Percentiles rank a stretch among this genome's conserved stretches.
Conservation (phyloP, 2,888 invertebrate genomes). For the Papilio elwesi region DNA sequence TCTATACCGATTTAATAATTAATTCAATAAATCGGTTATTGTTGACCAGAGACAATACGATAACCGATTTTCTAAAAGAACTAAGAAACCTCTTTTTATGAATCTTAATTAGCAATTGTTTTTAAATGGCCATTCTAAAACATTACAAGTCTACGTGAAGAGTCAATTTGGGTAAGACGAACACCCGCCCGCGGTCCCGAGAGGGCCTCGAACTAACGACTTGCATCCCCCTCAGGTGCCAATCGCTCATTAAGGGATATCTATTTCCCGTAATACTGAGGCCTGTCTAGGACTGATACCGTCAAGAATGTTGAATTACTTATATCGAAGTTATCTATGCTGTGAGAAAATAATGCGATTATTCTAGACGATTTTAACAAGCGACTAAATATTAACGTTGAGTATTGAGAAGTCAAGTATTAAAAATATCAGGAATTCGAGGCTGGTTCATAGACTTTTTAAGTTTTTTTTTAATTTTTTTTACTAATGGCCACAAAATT, state of each 20-base stretch:
- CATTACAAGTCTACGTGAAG: constrained; percentile 48
- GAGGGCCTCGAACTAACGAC: constrained; percentile 68
- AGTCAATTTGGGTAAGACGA: constrained; percentile 71
- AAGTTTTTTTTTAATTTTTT: too few relatives aligned
- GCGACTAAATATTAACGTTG: not conserved
- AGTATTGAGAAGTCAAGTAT: too few relatives aligned
- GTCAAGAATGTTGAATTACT: constrained; percentile 2
- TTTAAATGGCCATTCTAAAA: constrained; percentile 42
- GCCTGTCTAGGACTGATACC: constrained; percentile 32
- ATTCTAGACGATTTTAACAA: not conserved
- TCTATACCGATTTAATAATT: too few relatives aligned
- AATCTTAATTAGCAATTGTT: too few relatives aligned
- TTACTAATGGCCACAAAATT: too few relatives aligned
- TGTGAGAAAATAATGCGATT: not conserved
- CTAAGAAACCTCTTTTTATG: too few relatives aligned
- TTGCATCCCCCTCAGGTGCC: constrained; percentile 67
- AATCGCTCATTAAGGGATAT: constrained; percentile 60
- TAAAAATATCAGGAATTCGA: too few relatives aligned
- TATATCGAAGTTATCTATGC: not conserved
- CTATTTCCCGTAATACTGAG: constrained; percentile 44
- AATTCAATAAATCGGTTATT: too few relatives aligned
- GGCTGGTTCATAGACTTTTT: too few relatives aligned
- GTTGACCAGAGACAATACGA: too few relatives aligned
- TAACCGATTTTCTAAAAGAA: too few relatives aligned
- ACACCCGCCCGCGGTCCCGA: constrained; percentile 63